phyloP scores from a whole-genome alignment of 2,888 invertebrate genomes.

The Drosophila cyrtoloma region DNA sequence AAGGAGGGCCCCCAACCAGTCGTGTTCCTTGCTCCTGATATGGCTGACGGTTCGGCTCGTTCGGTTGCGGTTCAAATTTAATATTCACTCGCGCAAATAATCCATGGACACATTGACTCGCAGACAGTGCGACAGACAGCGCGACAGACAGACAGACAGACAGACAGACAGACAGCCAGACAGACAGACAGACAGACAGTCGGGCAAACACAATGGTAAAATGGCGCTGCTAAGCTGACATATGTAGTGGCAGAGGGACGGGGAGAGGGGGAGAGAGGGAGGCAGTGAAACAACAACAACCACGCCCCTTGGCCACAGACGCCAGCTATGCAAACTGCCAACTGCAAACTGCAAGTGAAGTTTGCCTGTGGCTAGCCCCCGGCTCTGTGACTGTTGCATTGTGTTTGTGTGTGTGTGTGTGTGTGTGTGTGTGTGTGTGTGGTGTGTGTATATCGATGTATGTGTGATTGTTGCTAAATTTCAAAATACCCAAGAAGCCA shows the following conservation, averaged over 20 bases:
- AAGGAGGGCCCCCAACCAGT: background rate
- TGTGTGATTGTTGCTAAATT: constrained; percentile 23
- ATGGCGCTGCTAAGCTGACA: constrained; percentile 76
- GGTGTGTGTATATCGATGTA: background rate
- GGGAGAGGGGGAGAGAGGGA: background rate
- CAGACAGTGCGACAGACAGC: constrained; percentile 3
- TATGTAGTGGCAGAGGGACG: background rate
- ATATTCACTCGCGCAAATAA: constrained; percentile 80
- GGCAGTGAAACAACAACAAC: background rate
- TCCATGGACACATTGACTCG: constrained; percentile 53
- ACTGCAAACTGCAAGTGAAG: constrained; percentile 78
- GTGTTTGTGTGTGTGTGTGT: background rate
- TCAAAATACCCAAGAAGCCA: constrained; percentile 20
- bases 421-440: background rate
- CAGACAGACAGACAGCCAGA: constrained; percentile 20
- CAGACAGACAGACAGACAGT: constrained; percentile 14
- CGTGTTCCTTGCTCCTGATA: background rate
- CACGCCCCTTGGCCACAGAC: constrained; percentile 37
- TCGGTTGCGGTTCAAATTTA: constrained; percentile 80
- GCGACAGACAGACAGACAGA: constrained; percentile 1
- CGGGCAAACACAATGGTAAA: constrained; percentile 58
- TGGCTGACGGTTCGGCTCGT: constrained; percentile 67
- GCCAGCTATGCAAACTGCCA: constrained; percentile 63
- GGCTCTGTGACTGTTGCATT: constrained; percentile 21
- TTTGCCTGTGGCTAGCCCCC: constrained; percentile 72